Evolutionary conservation across 2,113 vertebrate species (phyloP).

Genomic region (Protobothrops flavoviridis): DNA sequence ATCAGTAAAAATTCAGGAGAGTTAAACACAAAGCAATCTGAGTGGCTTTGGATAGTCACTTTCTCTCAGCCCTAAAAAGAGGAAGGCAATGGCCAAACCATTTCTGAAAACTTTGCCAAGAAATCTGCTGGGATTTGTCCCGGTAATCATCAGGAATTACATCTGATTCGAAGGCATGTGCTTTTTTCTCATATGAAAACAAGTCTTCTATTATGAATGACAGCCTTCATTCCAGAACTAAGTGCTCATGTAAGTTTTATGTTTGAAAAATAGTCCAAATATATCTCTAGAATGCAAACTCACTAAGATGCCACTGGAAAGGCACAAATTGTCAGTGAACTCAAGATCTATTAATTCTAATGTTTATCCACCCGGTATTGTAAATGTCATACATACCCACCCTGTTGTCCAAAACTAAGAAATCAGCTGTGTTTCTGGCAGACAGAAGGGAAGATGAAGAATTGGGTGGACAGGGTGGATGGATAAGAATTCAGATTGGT

Average conservation of each 20-base stretch:
- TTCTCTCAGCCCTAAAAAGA: not conserved
- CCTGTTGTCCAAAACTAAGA: not conserved
- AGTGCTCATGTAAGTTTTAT: not conserved
- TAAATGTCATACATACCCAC: not conserved
- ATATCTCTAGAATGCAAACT: not conserved
- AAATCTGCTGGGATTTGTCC: not conserved
- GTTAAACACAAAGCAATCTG: not conserved
- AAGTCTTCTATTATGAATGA: not conserved
- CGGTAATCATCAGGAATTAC: not conserved
- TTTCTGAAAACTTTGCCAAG: not conserved
- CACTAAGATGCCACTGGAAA: not conserved
- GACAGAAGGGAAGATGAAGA: not conserved
- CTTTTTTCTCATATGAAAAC: not conserved
- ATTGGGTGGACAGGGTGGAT: not conserved
- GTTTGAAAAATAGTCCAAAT: not conserved
- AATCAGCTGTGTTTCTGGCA: not conserved
- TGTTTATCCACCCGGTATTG: not conserved
- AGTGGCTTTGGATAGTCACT: not conserved
- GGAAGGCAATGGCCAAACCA: not conserved
- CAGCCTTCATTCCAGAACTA: not conserved
- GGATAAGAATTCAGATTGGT: not conserved
- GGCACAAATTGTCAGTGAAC: not conserved
- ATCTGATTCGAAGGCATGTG: not conserved
- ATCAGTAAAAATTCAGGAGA: not conserved
- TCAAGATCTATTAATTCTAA: not conserved